Base-by-base conservation (phyloP, 2,888 invertebrate species). In the Dynastes grantii region DNA sequence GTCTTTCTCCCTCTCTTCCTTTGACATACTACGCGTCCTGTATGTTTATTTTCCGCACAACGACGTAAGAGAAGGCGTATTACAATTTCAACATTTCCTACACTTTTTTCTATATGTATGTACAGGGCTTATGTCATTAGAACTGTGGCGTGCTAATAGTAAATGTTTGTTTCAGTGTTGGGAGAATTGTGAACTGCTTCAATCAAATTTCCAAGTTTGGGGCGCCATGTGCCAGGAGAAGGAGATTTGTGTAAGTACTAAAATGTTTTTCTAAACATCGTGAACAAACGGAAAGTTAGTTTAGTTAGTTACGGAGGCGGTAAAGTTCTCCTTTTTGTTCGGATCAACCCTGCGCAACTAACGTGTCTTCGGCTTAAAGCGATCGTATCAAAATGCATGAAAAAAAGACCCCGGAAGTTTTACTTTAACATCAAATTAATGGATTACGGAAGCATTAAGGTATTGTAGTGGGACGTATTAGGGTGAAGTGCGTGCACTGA, bases 121-220 rank as follows among this genome's bases (percentile, higher is more conserved):
- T 58, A 22, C 45, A 45, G 45, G 27, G 22, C 8, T 22, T 37
- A 16, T 53, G 37, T 49, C 68, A 68, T 76, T 40, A 37, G 32
- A 45, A 63, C 49, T 55, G 37, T 22, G 49, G 68, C 68, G 68
- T 68, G 51, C 51, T 68, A 68, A 68, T 51, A 51, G 49, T 79
- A 75, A 78, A 86, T 84, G 87, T 90, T 90, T 90, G 91, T 93
- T 89, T 40, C 92, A 94, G 94, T 94, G 94, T 87, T 94, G 94
- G 94, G 93, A 94, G 89, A 94, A 93, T 87, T 94, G 94, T 90
- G 93, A 93, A 87, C 90, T 93, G 83, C 91, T 94, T 81, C 93
- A 94, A 88, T 93, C 93, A 65, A 93, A 94, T 89, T 94, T 92
- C 88, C 92, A 92, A 89, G 91, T 93, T 61, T 94, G 94, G 94